Percentiles rank a stretch among this genome's conserved stretches.
Evolutionary conservation across 2,797 vertebrate genomes (phyloP).

Genomic region (Cirrhinus molitorella): DNA sequence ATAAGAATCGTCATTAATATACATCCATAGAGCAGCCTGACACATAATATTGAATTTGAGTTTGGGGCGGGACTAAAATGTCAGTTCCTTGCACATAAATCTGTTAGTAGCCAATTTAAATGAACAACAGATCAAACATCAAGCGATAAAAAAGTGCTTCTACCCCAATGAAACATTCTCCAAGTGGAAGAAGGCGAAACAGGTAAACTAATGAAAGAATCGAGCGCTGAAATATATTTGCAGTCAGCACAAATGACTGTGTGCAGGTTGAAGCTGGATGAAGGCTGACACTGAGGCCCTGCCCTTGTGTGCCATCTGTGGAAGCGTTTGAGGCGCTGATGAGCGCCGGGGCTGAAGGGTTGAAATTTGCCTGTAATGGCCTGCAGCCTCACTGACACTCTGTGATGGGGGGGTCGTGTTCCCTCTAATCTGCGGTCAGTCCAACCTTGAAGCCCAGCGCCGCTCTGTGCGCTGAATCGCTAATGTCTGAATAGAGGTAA

Average conservation of each 20-base stretch:
- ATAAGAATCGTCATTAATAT: background rate
- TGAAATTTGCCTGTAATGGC: conserved; percentile 53
- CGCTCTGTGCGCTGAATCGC: conserved; percentile 46
- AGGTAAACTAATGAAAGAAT: background rate
- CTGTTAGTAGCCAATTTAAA: background rate
- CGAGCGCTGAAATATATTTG: background rate
- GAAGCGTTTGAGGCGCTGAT: conserved; percentile 16
- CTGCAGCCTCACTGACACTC: conserved; percentile 44
- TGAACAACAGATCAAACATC: background rate
- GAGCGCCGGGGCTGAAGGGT: conserved; percentile 4
- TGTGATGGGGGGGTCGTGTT: conserved; percentile 25
- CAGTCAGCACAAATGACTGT: conserved; percentile 19
- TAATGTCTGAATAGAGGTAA: conserved; percentile 46
- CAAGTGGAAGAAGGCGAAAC: background rate
- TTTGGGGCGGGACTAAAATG: background rate
- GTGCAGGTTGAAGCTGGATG: conserved; percentile 26
- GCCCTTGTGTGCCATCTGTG: background rate
- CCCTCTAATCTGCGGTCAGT: conserved; percentile 53
- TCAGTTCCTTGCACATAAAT: background rate
- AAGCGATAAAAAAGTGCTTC: background rate
- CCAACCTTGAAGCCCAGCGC: conserved; percentile 57
- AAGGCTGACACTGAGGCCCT: conserved; percentile 47
- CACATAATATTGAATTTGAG: background rate
- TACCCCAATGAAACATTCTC: background rate
- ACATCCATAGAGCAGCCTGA: background rate